Percentiles rank a stretch among this genome's conserved stretches.
Evolutionary conservation across 2,888 invertebrate genomes (phyloP).

Genomic region (Phalera bucephala): DNA sequence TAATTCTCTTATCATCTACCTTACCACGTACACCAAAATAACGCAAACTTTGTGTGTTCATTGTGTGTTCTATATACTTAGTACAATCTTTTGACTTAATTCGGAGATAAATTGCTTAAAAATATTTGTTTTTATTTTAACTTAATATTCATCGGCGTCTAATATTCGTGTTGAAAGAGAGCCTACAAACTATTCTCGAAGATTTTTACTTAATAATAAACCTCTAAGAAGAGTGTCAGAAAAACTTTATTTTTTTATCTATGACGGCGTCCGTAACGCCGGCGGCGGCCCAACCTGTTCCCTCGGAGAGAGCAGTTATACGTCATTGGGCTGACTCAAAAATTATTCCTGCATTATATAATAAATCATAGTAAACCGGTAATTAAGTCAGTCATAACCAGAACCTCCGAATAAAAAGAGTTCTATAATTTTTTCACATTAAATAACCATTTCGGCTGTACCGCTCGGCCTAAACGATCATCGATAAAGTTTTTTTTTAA

Average conservation of each 20-base stretch:
- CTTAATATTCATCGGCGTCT: too few species aligned
- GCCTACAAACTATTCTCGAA: too few species aligned
- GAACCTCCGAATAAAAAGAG: slow-evolving; percentile 72
- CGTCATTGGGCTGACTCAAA: slow-evolving; percentile 74
- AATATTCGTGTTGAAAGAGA: too few species aligned
- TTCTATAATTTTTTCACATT: slow-evolving; percentile 78
- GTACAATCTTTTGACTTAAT: too few species aligned
- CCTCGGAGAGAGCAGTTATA: slow-evolving; percentile 63
- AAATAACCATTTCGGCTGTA: slow-evolving; percentile 67
- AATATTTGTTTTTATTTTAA: too few species aligned
- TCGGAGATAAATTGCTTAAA: too few species aligned
- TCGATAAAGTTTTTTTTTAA: slow-evolving; percentile 54
- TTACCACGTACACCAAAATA: too few species aligned
- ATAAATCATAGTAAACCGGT: slow-evolving; percentile 82
- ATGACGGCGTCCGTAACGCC: slow-evolving; percentile 56
- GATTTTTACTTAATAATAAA: too few species aligned
- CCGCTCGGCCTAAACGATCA: slow-evolving; percentile 61
- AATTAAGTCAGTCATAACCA: slow-evolving; percentile 81
- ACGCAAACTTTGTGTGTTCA: too few species aligned
- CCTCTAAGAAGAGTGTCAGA: too few species aligned
- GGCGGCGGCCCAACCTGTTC: slow-evolving; percentile 72
- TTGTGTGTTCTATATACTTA: too few species aligned
- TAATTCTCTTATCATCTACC: too few species aligned
- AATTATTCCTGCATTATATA: slow-evolving; percentile 77
- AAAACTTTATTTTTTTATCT: slow-evolving; percentile 20